These are phyloP conservation scores for Sebastes iracundus DNA, from an alignment of 2,797 vertebrate genomes.

Conservation along the genomic window DNA sequence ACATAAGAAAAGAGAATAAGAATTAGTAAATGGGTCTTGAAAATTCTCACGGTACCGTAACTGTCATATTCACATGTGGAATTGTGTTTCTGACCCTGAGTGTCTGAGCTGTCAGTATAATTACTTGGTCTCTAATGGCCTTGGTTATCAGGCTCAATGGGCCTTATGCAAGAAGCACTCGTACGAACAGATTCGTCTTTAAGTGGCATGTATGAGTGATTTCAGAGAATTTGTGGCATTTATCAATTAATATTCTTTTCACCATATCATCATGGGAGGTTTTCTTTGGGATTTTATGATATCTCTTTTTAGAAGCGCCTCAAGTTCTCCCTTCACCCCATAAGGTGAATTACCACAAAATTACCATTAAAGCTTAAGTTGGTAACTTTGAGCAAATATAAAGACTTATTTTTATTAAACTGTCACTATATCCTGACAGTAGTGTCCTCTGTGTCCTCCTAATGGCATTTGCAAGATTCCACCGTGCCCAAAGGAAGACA, in stretches of 20 bases:
- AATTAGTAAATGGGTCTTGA: neutral
- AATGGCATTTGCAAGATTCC: too few species aligned
- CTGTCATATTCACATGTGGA: neutral
- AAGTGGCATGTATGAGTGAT: neutral
- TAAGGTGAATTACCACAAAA: neutral
- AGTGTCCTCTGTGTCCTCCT: too few species aligned
- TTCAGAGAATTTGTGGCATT: neutral
- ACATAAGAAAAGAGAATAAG: neutral
- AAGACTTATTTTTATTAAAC: too few species aligned
- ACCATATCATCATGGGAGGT: neutral
- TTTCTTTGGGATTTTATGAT: neutral
- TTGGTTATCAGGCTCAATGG: neutral
- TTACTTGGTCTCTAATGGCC: slow-evolving; percentile 6
- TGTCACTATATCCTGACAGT: too few species aligned
- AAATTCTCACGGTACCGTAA: neutral
- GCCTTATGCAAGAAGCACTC: neutral
- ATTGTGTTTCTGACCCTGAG: slow-evolving; percentile 4
- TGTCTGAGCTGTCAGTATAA: slow-evolving; percentile 4
- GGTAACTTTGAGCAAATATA: too few species aligned
- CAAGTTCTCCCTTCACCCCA: neutral
- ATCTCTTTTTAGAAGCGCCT: neutral
- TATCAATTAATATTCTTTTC: neutral
- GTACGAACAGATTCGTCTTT: neutral
- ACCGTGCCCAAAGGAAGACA: too few species aligned
- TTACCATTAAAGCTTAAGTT: neutral